These are phyloP conservation scores for Danio tinwini DNA, from an alignment of 2,797 vertebrate genomes.

Conservation along the genomic window DNA sequence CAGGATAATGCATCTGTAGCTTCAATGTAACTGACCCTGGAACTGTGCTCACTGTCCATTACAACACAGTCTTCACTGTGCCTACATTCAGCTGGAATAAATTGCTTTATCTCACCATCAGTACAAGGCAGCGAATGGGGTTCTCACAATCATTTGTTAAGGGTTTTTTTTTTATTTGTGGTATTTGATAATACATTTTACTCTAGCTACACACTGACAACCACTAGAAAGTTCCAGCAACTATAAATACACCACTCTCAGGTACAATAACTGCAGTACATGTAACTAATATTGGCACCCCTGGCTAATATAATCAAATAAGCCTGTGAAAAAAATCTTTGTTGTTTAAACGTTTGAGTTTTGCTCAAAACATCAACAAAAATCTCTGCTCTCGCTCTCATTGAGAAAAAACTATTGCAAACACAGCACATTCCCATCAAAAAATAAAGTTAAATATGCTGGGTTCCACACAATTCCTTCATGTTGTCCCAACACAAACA, in stretches of 20 bases:
- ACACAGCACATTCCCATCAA: too few species aligned
- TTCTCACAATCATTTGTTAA: neutral
- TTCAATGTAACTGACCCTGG: slow-evolving; percentile 48
- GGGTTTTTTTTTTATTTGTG: neutral
- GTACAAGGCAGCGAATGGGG: neutral
- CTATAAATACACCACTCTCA: neutral
- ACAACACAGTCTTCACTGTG: slow-evolving; percentile 20
- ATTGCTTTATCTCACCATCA: neutral
- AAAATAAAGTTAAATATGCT: too few species aligned
- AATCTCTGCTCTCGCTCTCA: too few species aligned
- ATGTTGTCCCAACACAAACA: too few species aligned
- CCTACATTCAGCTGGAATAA: slow-evolving; percentile 19
- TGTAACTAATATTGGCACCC: too few species aligned
- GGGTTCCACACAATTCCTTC: too few species aligned
- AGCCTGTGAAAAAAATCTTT: too few species aligned
- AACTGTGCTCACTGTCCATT: slow-evolving; percentile 37
- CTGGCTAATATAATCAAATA: too few species aligned
- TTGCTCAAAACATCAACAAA: too few species aligned
- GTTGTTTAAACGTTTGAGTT: too few species aligned
- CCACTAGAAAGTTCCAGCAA: neutral
- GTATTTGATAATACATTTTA: neutral
- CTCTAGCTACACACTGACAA: neutral
- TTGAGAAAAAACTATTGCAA: too few species aligned
- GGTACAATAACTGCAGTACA: neutral
- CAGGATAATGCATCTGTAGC: slow-evolving; percentile 46